Evolutionary conservation across 2,797 vertebrate species (phyloP), one percentile per base, ranked within the genome.

Genomic region (Iguana delicatissima): DNA sequence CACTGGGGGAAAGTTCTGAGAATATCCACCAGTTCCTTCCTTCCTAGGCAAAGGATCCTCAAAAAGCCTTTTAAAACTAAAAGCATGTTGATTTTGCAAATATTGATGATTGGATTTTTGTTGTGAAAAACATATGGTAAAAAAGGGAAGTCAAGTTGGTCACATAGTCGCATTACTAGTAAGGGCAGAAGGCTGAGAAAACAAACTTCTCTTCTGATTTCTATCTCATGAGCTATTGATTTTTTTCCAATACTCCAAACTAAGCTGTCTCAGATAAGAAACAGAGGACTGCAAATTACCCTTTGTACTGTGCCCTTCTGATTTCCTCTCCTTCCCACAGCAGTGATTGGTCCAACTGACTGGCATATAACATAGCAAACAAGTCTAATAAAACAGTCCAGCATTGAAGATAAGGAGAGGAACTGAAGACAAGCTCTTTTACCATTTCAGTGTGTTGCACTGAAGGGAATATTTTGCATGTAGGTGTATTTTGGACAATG

Each of bases 371-470:
- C 62, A 32, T 4, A 77, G 32, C 20, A 12, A 77, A 10, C 38
- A 77, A 80, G 24, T 85, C 84, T 72, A 90, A 67, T 0, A 77
- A 64, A 87, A 87, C 92, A 94, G 46, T 85, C 84, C 89, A 84
- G 59, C 88, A 89, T 83, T 89, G 62, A 77, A 4, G n/a, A 86
- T 74, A 88, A 89, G 80, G 93, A 93, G 89, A 0, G 79, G 85
- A 42, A 76, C 90, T 55, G 5, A 1, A 85, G 80, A 64, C 13
- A 50, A 26, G 8, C 13, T 46, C 8, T 50, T 38, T 84, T 89
- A 64, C 12, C 32, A 50, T 46, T 50, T 20, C 16, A 89, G 22
- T 52, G 55, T 52, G 7, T 82, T 57, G 29, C 38, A 29, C 57
- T 62, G 38, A 62, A 89, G 50, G 5, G 29, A 82, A 74, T 52